phyloP scores from a whole-genome alignment of 2,113 vertebrate species.

The Isurus oxyrinchus region DNA sequence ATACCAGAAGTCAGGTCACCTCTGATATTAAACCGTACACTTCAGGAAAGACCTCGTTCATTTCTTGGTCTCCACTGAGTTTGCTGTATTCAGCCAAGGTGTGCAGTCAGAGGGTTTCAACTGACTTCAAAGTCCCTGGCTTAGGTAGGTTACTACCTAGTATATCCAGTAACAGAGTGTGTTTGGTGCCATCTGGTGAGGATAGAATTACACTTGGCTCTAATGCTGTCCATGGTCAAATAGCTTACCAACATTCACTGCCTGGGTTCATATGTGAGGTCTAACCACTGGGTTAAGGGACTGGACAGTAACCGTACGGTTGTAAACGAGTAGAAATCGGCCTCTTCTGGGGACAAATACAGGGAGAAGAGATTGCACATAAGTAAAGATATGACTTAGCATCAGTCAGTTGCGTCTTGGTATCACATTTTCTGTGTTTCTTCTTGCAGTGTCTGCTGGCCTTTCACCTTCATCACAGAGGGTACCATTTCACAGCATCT shows the following conservation, averaged over 20 bases:
- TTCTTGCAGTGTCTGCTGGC: constrained; percentile 2
- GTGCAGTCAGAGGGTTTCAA: background rate
- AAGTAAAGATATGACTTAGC: background rate
- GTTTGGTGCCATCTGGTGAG: background rate
- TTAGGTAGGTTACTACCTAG: background rate
- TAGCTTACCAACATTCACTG: background rate
- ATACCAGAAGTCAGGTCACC: background rate
- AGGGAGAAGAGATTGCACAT: background rate
- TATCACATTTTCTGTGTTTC: background rate
- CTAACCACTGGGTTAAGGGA: background rate
- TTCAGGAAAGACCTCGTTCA: background rate
- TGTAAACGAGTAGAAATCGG: background rate
- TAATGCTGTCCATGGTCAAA: background rate
- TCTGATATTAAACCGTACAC: background rate
- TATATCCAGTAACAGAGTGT: background rate
- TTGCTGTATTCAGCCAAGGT: background rate
- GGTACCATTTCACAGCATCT: background rate
- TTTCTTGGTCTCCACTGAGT: background rate
- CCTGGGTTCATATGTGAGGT: background rate
- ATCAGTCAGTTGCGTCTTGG: background rate
- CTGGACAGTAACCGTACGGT: background rate
- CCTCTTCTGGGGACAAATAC: background rate
- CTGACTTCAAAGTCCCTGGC: background rate
- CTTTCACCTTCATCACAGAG: background rate
- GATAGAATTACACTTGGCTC: background rate